Evolutionary conservation across 1,140 invertebrate species (phyloP).

Genomic region (Cecropterus lyciades): DNA sequence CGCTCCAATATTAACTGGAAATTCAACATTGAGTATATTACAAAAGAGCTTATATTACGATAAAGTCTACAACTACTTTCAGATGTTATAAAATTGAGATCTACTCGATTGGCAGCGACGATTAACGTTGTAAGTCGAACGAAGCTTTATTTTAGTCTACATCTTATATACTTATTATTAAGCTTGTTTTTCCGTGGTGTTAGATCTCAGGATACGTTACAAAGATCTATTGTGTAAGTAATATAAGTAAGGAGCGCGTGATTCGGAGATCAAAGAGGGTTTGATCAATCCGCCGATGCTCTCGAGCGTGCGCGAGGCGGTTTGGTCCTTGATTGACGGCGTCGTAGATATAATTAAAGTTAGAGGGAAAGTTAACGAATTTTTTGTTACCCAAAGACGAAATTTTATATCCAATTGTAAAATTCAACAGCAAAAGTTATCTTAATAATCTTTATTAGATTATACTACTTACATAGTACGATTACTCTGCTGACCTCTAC

Average conservation of each 20-base stretch:
- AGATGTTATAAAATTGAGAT: slow-evolving; percentile 11
- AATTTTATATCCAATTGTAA: too few relatives aligned
- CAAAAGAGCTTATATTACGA: slow-evolving; percentile 12
- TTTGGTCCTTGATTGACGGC: slow-evolving; percentile 63
- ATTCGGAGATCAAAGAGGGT: slow-evolving; percentile 76
- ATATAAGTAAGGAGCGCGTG: slow-evolving; percentile 77
- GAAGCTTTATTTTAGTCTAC: slow-evolving; percentile 17
- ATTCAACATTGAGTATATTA: neutral
- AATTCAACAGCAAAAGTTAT: too few relatives aligned
- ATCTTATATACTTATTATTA: slow-evolving; percentile 37
- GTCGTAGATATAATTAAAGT: slow-evolving; percentile 32
- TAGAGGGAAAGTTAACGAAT: neutral
- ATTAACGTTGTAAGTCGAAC: slow-evolving; percentile 34
- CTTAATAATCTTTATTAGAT: too few relatives aligned
- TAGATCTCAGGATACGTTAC: slow-evolving; percentile 41
- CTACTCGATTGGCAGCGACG: neutral
- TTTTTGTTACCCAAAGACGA: too few relatives aligned
- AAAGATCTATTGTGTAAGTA: slow-evolving; percentile 53
- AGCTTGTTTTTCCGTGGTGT: slow-evolving; percentile 34
- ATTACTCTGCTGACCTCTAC: too few relatives aligned
- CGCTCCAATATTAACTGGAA: neutral
- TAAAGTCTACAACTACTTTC: neutral
- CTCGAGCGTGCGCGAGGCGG: slow-evolving; percentile 45
- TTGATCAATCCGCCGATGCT: slow-evolving; percentile 67
- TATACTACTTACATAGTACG: too few relatives aligned